phyloP scores from a whole-genome alignment of 1,140 invertebrate species.

The Proctacanthus coquilletti region DNA sequence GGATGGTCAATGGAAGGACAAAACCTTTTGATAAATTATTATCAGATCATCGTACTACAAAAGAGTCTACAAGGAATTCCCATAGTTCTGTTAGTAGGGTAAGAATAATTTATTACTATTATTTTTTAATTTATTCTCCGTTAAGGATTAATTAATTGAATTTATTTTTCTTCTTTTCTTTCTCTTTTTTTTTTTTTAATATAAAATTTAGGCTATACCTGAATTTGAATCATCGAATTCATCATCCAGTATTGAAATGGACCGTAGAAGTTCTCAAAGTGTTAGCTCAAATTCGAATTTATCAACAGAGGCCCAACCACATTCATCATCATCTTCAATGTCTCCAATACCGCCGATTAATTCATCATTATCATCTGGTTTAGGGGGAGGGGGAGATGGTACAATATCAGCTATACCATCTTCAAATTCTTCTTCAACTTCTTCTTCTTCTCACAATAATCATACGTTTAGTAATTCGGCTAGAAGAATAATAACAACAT shows the following conservation, averaged over 20 bases:
- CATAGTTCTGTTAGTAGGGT: no score
- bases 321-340: background rate
- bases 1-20: slow-evolving; percentile 54
- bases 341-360: background rate
- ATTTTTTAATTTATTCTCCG: background rate
- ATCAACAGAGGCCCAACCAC: background rate
- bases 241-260: slow-evolving; percentile 4
- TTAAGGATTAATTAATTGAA: background rate
- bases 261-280: slow-evolving; percentile 3
- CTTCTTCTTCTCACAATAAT: no score
- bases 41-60: slow-evolving; percentile 55
- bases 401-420: no score
- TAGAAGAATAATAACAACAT: no score
- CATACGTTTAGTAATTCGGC: no score
- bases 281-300: background rate
- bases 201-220: background rate
- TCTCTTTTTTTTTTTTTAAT: background rate
- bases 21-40: slow-evolving; percentile 67
- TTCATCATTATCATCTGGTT: no score
- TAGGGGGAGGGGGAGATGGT: no score
- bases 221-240: slow-evolving; percentile 4
- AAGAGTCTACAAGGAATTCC: slow-evolving; percentile 23
- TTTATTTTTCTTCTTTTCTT: background rate
- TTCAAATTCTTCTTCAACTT: no score
- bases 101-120: background rate